Conservation (phyloP, 2,888 invertebrate genomes). For the Agelastica alni region DNA sequence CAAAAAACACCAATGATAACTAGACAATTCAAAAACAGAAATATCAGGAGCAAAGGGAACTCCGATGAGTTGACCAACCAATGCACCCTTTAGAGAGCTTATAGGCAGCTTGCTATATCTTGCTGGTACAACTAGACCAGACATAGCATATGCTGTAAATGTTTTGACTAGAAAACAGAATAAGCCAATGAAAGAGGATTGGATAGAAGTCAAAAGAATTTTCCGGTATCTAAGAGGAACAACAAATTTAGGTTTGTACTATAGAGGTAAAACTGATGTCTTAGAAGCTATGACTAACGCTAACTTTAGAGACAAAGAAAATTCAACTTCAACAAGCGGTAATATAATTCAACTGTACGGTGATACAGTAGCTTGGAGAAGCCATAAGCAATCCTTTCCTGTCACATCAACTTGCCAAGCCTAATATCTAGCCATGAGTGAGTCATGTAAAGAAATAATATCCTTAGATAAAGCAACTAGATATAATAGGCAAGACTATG, state of each 20-base stretch:
- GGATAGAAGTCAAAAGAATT: slow-evolving; percentile 14
- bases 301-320: neutral
- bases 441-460: slow-evolving; percentile 12
- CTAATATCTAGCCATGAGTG: slow-evolving; percentile 14
- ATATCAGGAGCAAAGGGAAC: neutral
- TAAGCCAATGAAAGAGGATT: slow-evolving; percentile 13
- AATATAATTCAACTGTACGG: slow-evolving; percentile 17
- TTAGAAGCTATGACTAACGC: slow-evolving; percentile 29
- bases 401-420: slow-evolving; percentile 10
- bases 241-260: slow-evolving; percentile 10
- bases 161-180: neutral
- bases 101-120: slow-evolving; percentile 37
- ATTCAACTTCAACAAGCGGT: slow-evolving; percentile 17
- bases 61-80: too few relatives aligned
- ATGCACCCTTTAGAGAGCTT: slow-evolving; percentile 31
- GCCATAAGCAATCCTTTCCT: slow-evolving; percentile 4
- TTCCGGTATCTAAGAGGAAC: slow-evolving; percentile 18
- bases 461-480: too few relatives aligned
- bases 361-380: slow-evolving; percentile 7
- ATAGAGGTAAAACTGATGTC: neutral
- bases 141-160: slow-evolving; percentile 17
- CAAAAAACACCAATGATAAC: slow-evolving; percentile 28
- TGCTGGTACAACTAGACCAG: slow-evolving; percentile 26
- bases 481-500: slow-evolving; percentile 9
- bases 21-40: slow-evolving; percentile 1